Conservation (phyloP, 1,140 invertebrate genomes). For the Drepana arcuata region DNA sequence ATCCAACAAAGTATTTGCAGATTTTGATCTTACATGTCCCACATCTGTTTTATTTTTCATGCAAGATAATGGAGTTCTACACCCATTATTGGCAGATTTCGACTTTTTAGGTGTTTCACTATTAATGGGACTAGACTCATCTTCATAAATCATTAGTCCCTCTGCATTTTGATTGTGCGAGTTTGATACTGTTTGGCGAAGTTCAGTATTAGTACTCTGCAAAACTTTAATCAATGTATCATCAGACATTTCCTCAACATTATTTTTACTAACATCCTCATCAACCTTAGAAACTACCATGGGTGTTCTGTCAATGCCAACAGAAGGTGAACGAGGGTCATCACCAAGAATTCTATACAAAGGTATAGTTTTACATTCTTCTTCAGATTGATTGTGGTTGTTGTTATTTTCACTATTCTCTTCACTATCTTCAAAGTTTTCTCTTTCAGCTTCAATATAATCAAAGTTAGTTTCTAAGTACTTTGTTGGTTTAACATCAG, state of each 20-base stretch:
- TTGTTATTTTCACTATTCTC: constrained; percentile 13
- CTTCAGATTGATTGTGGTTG: constrained; percentile 10
- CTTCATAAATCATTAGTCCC: constrained; percentile 58
- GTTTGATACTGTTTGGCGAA: constrained; percentile 21
- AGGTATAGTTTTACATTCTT: constrained; percentile 34
- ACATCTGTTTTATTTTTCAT: constrained; percentile 59
- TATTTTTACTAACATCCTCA: constrained; percentile 26
- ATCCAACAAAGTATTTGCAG: constrained; percentile 43
- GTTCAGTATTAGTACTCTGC: constrained; percentile 44
- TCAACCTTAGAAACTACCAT: constrained; percentile 45
- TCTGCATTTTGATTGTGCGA: constrained; percentile 30
- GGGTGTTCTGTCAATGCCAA: constrained; percentile 64
- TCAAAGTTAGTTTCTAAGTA: constrained; percentile 70
- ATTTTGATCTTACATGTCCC: constrained; percentile 47
- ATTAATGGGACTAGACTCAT: constrained; percentile 29
- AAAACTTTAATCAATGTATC: constrained; percentile 53
- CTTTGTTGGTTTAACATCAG: constrained; percentile 21
- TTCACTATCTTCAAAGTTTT: constrained; percentile 35
- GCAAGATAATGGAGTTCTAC: constrained; percentile 56
- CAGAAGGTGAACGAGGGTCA: constrained; percentile 64
- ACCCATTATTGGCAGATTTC: constrained; percentile 37
- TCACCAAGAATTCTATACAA: constrained; percentile 42
- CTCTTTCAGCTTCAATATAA: constrained; percentile 44
- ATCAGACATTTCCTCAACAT: constrained; percentile 65
- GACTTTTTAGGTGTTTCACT: constrained; percentile 53